Evolutionary conservation across 2,888 invertebrate species (phyloP).

Genomic region (Eucriotettix oculatus): DNA sequence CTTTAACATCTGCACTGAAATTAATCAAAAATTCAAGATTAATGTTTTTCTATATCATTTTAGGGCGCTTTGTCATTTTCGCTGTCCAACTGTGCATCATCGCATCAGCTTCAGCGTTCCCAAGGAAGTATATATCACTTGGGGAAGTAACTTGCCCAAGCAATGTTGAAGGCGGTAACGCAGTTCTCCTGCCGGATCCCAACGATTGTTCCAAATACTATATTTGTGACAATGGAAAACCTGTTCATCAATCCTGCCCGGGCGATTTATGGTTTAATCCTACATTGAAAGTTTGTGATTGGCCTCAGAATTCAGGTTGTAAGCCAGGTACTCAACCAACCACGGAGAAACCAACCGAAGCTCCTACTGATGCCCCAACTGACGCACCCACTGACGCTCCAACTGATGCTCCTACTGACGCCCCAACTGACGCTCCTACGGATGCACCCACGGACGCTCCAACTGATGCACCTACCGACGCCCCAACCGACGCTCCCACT

Average conservation of each 20-base stretch:
- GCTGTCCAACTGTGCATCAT: too few relatives aligned
- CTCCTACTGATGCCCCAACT: neutral
- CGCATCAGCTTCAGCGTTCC: too few relatives aligned
- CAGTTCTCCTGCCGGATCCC: slow-evolving; percentile 3
- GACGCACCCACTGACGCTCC: neutral
- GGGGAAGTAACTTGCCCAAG: too few relatives aligned
- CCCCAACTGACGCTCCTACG: neutral
- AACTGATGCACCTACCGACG: neutral
- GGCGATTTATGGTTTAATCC: slow-evolving; percentile 7
- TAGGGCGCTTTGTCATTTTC: too few relatives aligned
- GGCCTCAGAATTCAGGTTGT: neutral
- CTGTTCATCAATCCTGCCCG: slow-evolving; percentile 1
- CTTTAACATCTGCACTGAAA: too few relatives aligned
- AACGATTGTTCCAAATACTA: slow-evolving; percentile 5
- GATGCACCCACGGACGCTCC: neutral
- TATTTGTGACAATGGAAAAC: slow-evolving; percentile 4
- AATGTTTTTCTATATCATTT: too few relatives aligned
- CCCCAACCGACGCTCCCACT: neutral
- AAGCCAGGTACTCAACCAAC: neutral
- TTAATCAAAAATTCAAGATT: too few relatives aligned
- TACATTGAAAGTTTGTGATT: slow-evolving; percentile 5
- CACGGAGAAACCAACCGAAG: neutral
- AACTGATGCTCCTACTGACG: neutral
- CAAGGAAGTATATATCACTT: too few relatives aligned
- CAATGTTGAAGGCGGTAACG: neutral